Conservation (phyloP, 2,113 vertebrate genomes). For the Pelusios castaneus region DNA sequence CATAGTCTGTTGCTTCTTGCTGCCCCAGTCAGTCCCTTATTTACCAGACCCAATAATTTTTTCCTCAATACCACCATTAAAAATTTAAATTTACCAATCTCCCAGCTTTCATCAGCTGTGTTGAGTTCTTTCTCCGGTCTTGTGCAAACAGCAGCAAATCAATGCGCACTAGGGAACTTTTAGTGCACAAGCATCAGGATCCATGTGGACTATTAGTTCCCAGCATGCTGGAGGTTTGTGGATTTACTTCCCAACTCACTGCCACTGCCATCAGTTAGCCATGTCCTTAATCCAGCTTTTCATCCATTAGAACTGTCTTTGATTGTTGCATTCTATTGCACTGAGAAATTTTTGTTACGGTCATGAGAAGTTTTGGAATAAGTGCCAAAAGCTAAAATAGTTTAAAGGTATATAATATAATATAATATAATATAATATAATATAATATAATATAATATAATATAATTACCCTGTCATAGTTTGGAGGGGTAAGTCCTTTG, state of each 20-base stretch:
- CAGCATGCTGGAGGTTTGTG: no score
- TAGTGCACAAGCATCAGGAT: no score
- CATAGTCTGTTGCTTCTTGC: no score
- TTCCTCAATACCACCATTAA: no score
- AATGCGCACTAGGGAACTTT: no score
- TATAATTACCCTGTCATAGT: background rate
- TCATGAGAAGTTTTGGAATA: background rate
- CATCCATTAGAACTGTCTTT: background rate
- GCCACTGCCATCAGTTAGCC: background rate
- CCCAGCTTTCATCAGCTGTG: no score
- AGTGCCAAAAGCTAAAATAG: background rate
- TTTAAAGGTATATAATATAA: background rate
- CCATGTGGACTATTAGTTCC: no score
- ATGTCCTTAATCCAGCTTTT: background rate
- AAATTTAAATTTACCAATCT: no score
- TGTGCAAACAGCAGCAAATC: no score
- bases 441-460: background rate
- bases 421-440: background rate
- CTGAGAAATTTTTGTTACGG: background rate
- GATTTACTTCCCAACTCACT: background rate
- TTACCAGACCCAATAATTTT: no score
- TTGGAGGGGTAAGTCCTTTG: background rate
- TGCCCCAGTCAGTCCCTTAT: no score
- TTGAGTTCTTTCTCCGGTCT: no score
- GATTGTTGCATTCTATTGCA: background rate